A percentile compares a stretch with the other conserved stretches of the same genome.
These are phyloP conservation scores for Nipponacmea schrenckii DNA, from an alignment of 2,888 invertebrate species.

Conservation along the genomic window DNA sequence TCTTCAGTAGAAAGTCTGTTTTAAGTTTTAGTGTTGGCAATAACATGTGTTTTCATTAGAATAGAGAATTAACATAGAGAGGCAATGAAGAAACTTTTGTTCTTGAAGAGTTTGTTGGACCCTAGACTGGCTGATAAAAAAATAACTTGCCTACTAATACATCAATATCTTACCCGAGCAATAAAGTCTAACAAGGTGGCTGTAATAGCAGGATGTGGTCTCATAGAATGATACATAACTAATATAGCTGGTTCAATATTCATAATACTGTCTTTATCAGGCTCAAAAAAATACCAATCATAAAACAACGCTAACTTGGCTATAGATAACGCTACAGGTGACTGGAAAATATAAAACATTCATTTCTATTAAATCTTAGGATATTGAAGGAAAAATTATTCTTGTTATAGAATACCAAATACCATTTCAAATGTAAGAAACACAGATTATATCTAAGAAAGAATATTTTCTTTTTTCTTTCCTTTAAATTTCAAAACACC, in stretches of 20 bases:
- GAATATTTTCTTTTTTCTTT: too few species aligned
- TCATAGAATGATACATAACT: slow-evolving; percentile 93
- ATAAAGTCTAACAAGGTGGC: slow-evolving; percentile 90
- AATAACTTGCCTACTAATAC: too few species aligned
- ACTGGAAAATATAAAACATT: slow-evolving; percentile 64
- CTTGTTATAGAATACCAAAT: neutral
- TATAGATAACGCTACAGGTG: slow-evolving; percentile 87
- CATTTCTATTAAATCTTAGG: neutral
- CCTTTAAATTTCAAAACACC: too few species aligned
- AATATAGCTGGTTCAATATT: slow-evolving; percentile 92
- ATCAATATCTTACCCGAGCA: slow-evolving; percentile 75
- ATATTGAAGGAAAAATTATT: neutral
- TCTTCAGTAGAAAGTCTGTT: too few species aligned
- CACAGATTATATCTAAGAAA: neutral
- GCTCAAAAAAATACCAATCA: slow-evolving; percentile 93
- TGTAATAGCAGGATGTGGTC: slow-evolving; percentile 89
- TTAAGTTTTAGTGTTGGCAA: too few species aligned
- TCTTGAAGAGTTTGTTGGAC: too few species aligned
- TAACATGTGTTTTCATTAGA: too few species aligned
- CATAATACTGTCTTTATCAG: slow-evolving; percentile 93
- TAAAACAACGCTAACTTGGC: slow-evolving; percentile 91
- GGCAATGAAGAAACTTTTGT: too few species aligned
- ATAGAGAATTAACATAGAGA: too few species aligned
- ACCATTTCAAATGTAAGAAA: neutral
- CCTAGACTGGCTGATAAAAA: too few species aligned